Base-by-base conservation (phyloP, 1,140 invertebrate species). In the Cotesia typhae region DNA sequence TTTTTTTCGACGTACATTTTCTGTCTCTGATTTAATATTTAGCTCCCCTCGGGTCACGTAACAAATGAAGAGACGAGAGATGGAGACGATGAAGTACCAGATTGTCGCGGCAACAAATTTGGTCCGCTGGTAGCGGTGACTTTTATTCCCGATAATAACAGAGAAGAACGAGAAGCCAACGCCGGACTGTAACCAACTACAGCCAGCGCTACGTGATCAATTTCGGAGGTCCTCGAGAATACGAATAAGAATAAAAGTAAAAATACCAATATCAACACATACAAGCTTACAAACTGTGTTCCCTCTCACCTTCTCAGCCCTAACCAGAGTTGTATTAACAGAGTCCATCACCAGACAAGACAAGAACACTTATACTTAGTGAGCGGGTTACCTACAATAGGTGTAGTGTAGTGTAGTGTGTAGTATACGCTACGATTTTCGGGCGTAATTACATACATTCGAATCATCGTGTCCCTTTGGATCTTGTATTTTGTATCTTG, bases 121-220 rank as follows among this genome's bases (percentile, higher is more conserved):
- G 47, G 77, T 80, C 72, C 71, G 70, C 76, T 67, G 80, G 83
- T 84, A 86, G 84, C 84, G 83, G 84, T 87, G 85, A 87, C 84
- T 87, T 85, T 87, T 87, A 86, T 87, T 86, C 83, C 79, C 83
- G 84, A 87, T 87, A 87, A 87, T 87, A 84, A 87, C 84, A 87
- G 85, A 82, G 82, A 84, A 82, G 82, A 81, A 76, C 75, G 71
- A 72, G 74, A 65, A 64, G 51, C 57, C 67, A 36, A 41, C 12
- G 57, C 17, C 53, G 20, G 37, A 36, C 41, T 12, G 28, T 28
- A n/a, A n/a, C 41, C 35, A 66, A 74, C 28, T 28, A 28, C 28
- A 73, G 65, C 75, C 72, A 70, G 64, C 71, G 76, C 70, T 85
- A 85, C 83, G 85, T 87, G 85, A 87, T 86, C 84, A 87, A 87